Evolutionary conservation across 1,140 invertebrate species (phyloP).

Genomic region (Coboldia fuscipes): DNA sequence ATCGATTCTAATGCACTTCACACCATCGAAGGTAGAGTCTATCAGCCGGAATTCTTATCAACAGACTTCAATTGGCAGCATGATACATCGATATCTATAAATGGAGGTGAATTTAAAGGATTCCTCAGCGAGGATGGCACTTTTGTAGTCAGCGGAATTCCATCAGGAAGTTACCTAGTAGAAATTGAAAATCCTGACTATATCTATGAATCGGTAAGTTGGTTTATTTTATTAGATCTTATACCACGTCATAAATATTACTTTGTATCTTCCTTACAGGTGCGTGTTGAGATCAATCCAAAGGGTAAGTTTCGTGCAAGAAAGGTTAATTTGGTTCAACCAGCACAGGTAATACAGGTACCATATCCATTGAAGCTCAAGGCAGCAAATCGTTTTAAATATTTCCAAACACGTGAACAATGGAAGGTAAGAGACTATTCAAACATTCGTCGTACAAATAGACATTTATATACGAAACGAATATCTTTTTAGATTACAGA

Average conservation of each 20-base stretch:
- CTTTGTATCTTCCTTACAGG: constrained; percentile 3
- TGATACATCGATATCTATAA: constrained; percentile 59
- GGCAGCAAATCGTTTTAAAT: constrained; percentile 56
- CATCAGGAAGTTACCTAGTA: constrained; percentile 85
- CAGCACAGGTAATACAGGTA: constrained; percentile 65
- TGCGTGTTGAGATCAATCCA: constrained; percentile 79
- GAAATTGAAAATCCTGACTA: constrained; percentile 83
- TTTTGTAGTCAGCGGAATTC: constrained; percentile 74
- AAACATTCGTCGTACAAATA: not conserved
- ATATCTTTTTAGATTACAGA: constrained; percentile 47
- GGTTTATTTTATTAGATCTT: not conserved
- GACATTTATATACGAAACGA: too few relatives aligned
- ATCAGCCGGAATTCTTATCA: constrained; percentile 36
- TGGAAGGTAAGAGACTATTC: constrained; percentile 44
- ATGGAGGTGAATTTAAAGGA: constrained; percentile 69
- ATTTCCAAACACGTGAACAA: constrained; percentile 86
- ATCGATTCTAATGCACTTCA: constrained; percentile 32
- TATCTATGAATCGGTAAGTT: constrained; percentile 62
- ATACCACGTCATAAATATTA: not conserved
- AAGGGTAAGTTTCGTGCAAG: constrained; percentile 91
- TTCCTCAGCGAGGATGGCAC: constrained; percentile 84
- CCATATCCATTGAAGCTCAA: constrained; percentile 82
- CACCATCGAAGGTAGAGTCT: constrained; percentile 63
- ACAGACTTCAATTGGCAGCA: constrained; percentile 44
- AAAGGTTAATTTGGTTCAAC: constrained; percentile 88